A percentile compares a stretch with the other conserved stretches of the same genome.
phyloP scores from a whole-genome alignment of 2,797 vertebrate species.

The Vultur gryphus region DNA sequence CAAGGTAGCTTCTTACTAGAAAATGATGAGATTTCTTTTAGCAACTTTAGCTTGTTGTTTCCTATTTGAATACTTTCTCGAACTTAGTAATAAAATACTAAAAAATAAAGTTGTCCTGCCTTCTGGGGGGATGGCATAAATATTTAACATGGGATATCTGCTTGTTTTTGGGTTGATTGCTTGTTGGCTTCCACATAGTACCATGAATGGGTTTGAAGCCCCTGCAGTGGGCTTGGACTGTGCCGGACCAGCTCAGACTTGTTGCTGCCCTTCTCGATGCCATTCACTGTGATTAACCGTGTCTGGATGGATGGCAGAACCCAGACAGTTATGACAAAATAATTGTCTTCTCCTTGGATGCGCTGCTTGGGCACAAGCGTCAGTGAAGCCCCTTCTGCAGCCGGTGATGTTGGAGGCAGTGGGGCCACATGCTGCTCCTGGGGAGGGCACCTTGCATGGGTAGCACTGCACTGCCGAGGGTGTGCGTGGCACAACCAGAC shows the following conservation, averaged over 20 bases:
- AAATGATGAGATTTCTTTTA: background rate
- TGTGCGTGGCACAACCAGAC: background rate
- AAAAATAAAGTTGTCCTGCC: background rate
- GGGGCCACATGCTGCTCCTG: fast-evolving
- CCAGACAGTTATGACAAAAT: background rate
- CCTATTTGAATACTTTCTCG: background rate
- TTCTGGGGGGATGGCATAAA: background rate
- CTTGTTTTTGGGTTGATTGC: background rate
- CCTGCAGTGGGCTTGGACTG: background rate
- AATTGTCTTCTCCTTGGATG: background rate
- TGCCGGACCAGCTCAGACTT: background rate
- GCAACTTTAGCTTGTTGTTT: background rate
- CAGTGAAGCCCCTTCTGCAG: background rate
- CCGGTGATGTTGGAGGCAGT: fast-evolving
- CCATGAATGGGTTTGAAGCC: background rate
- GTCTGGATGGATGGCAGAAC: background rate
- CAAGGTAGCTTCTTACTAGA: background rate
- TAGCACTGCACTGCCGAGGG: fast-evolving
- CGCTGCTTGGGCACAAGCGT: fast-evolving
- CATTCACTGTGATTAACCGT: background rate
- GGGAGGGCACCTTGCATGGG: fast-evolving
- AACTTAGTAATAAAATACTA: background rate
- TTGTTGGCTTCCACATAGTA: background rate
- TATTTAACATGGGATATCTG: background rate
- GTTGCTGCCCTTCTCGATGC: background rate